Evolutionary conservation across 2,797 vertebrate species (phyloP).

Genomic region (Propithecus perrieri): DNA sequence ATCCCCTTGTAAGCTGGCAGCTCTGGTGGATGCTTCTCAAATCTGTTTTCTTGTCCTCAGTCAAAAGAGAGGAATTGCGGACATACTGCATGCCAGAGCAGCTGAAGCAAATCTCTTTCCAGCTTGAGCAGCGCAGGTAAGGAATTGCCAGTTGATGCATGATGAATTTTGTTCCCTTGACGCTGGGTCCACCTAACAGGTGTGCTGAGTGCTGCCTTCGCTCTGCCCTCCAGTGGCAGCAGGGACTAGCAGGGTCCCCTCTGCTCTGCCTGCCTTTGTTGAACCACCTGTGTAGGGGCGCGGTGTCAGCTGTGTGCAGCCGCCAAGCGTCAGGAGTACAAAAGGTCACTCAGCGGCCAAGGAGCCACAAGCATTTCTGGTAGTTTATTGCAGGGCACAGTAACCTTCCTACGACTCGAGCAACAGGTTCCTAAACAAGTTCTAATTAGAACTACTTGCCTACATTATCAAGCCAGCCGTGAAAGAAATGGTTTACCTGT

Average conservation of each 20-base stretch:
- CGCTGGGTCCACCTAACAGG: accelerated
- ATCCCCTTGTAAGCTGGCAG: background rate
- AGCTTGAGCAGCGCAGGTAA: background rate
- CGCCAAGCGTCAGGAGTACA: background rate
- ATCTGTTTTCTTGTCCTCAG: background rate
- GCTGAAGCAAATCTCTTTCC: background rate
- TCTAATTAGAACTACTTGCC: background rate
- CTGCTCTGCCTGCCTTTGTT: background rate
- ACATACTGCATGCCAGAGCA: background rate
- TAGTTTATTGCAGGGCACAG: background rate
- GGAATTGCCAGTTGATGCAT: background rate
- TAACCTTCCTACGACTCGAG: background rate
- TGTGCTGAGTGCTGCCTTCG: background rate
- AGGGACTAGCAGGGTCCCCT: background rate
- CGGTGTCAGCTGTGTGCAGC: background rate
- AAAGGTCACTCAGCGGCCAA: too few species aligned
- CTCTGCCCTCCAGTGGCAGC: accelerated
- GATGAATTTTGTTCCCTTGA: background rate
- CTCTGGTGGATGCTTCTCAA: background rate
- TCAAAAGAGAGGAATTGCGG: background rate
- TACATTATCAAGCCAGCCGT: background rate
- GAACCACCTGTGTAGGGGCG: background rate
- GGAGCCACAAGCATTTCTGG: background rate
- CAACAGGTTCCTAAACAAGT: background rate
- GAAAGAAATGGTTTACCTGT: background rate